A percentile compares a stretch with the other conserved stretches of the same genome.
phyloP scores from a whole-genome alignment of 2,888 invertebrate species.

The Apantesis nais region DNA sequence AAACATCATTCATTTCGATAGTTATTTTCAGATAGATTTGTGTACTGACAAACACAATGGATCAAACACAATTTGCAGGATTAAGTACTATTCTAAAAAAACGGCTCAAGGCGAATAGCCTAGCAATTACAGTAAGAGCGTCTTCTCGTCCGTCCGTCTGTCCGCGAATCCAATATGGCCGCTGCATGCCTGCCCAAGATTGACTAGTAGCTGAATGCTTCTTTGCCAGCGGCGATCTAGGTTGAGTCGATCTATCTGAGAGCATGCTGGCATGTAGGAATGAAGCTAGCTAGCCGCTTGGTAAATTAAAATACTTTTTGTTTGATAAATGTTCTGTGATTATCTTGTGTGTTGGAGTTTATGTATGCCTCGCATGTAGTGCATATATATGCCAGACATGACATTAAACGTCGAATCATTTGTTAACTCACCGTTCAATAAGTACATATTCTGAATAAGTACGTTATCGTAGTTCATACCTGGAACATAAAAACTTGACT shows the following conservation, averaged over 20 bases:
- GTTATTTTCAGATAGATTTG: not conserved
- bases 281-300: constrained; percentile 66
- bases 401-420: constrained; percentile 57
- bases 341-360: constrained; percentile 58
- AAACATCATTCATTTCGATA: not conserved
- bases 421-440: constrained; percentile 55
- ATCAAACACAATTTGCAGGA: constrained; percentile 53
- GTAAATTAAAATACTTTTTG: constrained; percentile 81
- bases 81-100: constrained; percentile 71
- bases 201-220: constrained; percentile 81
- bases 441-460: constrained; percentile 21
- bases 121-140: constrained; percentile 78
- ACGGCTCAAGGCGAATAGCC: constrained; percentile 74
- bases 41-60: constrained; percentile 28
- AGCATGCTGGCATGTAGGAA: constrained; percentile 71
- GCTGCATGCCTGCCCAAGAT: constrained; percentile 80
- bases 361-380: constrained; percentile 45
- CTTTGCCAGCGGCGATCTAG: constrained; percentile 79
- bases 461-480: constrained; percentile 35
- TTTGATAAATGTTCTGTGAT: constrained; percentile 72
- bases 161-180: constrained; percentile 74
- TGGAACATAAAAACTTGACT: constrained; percentile 40
- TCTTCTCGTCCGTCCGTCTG: constrained; percentile 73
- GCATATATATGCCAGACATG: constrained; percentile 50
- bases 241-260: constrained; percentile 71